Base-by-base conservation (phyloP, 2,113 vertebrate genomes). In the Poeciliopsis occidentalis region DNA sequence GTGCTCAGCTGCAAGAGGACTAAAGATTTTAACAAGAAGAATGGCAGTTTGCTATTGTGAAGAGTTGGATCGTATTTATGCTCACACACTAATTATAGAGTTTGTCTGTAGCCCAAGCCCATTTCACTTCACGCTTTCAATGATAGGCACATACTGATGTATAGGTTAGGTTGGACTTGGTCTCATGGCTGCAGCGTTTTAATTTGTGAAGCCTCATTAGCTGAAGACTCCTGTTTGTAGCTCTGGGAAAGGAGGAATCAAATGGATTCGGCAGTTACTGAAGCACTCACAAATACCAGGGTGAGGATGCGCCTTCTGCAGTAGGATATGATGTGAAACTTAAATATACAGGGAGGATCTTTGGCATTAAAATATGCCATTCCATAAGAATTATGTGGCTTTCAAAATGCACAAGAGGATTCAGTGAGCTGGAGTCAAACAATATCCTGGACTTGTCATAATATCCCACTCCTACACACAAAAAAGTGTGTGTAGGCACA, bases 161-260 rank as follows among this genome's bases (percentile, higher is more conserved):
- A 91, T 89, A 76, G 39, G 29, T 81, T 31, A 75, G 77, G 75
- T 78, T 39, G 76, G 67, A 75, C 87, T 84, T 85, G 87, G 84
- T 90, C 88, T 88, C 89, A 83, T 84, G 81, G 88, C 81, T 84
- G 85, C 84, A 83, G 87, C 85, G 60, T 91, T 93, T 92, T 92
- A 92, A 92, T 92, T 92, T 90, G 88, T 86, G 78, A 87, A 85
- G 87, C 78, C 83, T 91, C 91, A 92, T 93, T 92, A 92, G 88
- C 73, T 79, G 78, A 76, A 74, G 81, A 77, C 69, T 89, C 73
- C 78, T 71, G 81, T 87, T 78, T 73, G 81, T 81, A 84, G 85
- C 91, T 88, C 71, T 71, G 84, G 83, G 85, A 77, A 75, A 71
- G 22, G 27, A 76, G 75, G 64, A 82, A 78, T 78, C 71, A 82